Evolutionary conservation across 2,797 vertebrate genomes (phyloP), one percentile per base, ranked within the genome.

Genomic region (Geotrypetes seraphini): DNA sequence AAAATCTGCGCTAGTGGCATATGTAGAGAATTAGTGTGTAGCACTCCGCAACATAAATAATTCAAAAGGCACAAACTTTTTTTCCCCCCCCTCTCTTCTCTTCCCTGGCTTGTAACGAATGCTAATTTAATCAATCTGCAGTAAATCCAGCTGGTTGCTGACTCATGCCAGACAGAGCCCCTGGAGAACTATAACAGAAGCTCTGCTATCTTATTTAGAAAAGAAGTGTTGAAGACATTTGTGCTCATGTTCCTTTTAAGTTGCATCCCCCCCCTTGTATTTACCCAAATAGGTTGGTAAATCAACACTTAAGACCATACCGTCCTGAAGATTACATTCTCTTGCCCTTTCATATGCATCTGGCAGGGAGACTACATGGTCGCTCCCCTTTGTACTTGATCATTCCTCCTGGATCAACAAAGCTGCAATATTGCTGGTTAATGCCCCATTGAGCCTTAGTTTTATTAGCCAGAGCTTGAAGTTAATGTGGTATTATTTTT

Each of bases 111-210:
- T 84, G 68, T 77, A 84, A 85, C 73, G 72, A 87, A 91, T 89
- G 85, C 83, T 88, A 91, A 91, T 92, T 89, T 87, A 88, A 91
- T 91, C 81, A 86, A 86, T 86, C 63, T 72, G 83, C 87, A 85
- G 83, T 84, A 87, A 87, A 86, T 89, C 83, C 69, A 65, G 63
- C 75, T 82, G 71, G 73, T 66, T 88, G 89, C 92, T 95, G 90
- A 94, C 84, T 93, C 89, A 91, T 75, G 81, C 79, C 79, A 71
- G 79, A 85, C 83, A 75, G 54, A 64, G 67, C 62, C 84, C 74
- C 75, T 63, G 34, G 48, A 57, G 73, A 79, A 69, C 65, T 63
- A 50, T 55, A 74, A 60, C 71, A 79, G 71, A 59, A 81, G 72
- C 71, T 80, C 70, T 71, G 72, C 77, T 77, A 66, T 79, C 80